Conservation (phyloP, 30 jellyfish, hydroid and myxozoan genomes). For the Pelagia noctiluca region DNA sequence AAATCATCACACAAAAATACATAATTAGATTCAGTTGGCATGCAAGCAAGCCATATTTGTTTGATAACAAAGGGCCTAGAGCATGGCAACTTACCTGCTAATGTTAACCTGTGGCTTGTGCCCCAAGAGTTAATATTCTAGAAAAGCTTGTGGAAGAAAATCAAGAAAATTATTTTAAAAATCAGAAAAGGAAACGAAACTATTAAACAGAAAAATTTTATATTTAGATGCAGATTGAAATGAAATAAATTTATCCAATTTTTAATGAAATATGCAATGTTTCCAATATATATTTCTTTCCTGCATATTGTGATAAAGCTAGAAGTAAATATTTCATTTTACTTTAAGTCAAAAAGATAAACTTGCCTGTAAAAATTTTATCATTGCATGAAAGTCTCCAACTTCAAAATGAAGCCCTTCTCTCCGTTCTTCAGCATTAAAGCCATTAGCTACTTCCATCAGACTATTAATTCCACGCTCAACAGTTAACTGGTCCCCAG, state of each 20-base stretch:
- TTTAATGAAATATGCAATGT: not conserved
- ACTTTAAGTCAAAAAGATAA: not conserved
- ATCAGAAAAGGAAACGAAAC: not conserved
- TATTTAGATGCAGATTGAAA: not conserved
- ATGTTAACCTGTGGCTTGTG: no score
- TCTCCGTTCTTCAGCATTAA: conserved; percentile 20
- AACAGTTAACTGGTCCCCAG: conserved; percentile 40
- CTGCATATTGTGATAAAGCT: not conserved
- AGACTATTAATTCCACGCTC: conserved; percentile 21
- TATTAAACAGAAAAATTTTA: not conserved
- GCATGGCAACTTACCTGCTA: no score
- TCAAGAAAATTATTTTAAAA: not conserved
- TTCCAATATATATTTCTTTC: not conserved
- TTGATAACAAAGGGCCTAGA: not conserved
- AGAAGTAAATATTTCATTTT: not conserved
- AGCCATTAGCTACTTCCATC: conserved; percentile 42
- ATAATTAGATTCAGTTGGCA: conserved; percentile 2
- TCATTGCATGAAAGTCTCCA: conserved; percentile 21
- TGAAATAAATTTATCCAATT: not conserved
- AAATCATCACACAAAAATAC: conserved; percentile 1
- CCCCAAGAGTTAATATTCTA: not conserved
- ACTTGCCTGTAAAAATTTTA: conserved; percentile 30
- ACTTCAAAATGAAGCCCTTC: conserved; percentile 35
- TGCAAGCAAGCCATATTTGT: conserved; percentile 5
- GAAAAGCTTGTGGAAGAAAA: not conserved